phyloP scores from a whole-genome alignment of 2,797 vertebrate species.

The Hemibagrus guttatus region DNA sequence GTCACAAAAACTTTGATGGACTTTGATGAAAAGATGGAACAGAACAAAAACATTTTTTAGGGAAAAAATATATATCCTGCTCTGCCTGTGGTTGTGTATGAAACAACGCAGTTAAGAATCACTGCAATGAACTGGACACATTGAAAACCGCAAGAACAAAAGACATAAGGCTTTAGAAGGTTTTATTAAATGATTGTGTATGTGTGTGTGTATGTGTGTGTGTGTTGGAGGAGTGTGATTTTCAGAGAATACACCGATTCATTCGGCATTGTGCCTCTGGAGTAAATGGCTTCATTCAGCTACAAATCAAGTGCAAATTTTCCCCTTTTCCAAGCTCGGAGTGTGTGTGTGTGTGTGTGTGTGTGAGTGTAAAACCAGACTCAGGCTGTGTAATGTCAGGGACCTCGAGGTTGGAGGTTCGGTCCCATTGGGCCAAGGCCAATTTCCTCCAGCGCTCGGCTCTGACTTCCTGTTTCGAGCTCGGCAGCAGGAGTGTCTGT shows the following conservation, averaged over 20 bases:
- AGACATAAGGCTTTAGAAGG: not conserved
- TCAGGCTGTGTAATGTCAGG: slow-evolving; percentile 59
- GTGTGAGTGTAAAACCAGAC: slow-evolving; percentile 47
- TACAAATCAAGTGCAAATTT: slow-evolving; percentile 24
- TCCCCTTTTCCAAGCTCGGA: not conserved
- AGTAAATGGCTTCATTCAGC: slow-evolving; percentile 39
- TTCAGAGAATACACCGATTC: slow-evolving; percentile 14
- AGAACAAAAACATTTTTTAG: not conserved
- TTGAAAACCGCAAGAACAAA: not conserved
- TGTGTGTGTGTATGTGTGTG: not conserved
- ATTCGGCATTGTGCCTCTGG: not conserved
- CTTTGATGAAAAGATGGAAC: not conserved
- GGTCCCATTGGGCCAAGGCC: slow-evolving; percentile 74
- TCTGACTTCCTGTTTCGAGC: slow-evolving; percentile 70
- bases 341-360: slow-evolving; percentile 36
- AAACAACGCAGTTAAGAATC: not conserved
- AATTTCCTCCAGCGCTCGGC: slow-evolving; percentile 76
- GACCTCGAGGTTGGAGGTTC: slow-evolving; percentile 71
- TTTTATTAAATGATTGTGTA: not conserved
- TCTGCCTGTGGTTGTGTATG: not conserved
- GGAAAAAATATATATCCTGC: not conserved
- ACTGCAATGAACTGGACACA: not conserved
- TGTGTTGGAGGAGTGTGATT: not conserved
- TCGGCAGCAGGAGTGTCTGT: slow-evolving; percentile 49
- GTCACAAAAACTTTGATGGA: not conserved